Evolutionary conservation across 1,140 invertebrate genomes (phyloP), one percentile per base, ranked within the genome.

Genomic region (Diabrotica virgifera): DNA sequence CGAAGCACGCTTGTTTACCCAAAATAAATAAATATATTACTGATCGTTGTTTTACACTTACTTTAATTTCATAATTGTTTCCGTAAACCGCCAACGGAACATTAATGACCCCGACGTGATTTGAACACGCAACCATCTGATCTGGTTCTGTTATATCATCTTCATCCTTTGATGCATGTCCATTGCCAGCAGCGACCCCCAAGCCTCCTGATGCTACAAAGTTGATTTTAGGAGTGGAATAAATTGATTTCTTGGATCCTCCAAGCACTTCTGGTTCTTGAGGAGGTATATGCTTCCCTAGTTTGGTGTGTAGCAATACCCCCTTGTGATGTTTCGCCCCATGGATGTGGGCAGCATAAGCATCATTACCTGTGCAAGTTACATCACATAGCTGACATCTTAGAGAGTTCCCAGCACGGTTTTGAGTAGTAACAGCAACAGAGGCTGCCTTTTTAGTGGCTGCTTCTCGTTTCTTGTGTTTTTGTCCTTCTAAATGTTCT

Each of bases 291-390:
- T 96, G 95, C 79, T 99, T 99, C 37, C 97, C 96, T 10, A 99
- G 85, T 82, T 96, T 96, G 38, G 95, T 96, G 76, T 98, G 96
- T 54, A 98, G 82, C 74, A 98, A 96, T 5, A 98, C 89, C 5
- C 96, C 95, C 82, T 98, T 98, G 79, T 97, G 94, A 85, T 99
- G 97, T 79, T 98, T 99, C 62, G 95, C 91, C 56, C 97, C 97
- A 64, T 96, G 86, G 69, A 99, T 95, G 82, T 99, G 97, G 38
- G 97, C 96, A 40, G 95, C 94, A 82, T 98, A 99, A 0, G 97
- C 95, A 84, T 99, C 97, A 55, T 93, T 91, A 57, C 77, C 78
- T 7, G 97, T 98, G 80, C 97, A 99, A 11, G 95, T 96, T 6
- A 99, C 95, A 82, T 98, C 95, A 80, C 97, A 99, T 8, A 99